Evolutionary conservation across 2,888 invertebrate species (phyloP).

Genomic region (Caenorhabditis afra): DNA sequence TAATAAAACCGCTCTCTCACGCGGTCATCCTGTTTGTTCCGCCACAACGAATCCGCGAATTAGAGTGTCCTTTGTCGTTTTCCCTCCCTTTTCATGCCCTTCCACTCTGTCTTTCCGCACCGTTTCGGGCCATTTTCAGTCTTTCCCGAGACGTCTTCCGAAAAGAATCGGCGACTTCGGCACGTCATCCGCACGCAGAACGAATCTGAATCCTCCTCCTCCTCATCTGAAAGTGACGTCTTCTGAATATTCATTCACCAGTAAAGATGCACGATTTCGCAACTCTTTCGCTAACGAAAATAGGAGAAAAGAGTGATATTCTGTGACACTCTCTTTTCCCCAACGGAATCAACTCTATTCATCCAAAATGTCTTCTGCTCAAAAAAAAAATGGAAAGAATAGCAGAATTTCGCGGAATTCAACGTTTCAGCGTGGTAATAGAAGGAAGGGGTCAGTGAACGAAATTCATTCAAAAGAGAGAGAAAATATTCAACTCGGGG

Average conservation of each 20-base stretch:
- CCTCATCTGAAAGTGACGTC: not conserved
- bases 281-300: too few species aligned
- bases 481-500: too few species aligned
- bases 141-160: not conserved
- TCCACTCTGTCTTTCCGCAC: not conserved
- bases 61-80: constrained; percentile 39
- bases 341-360: too few species aligned
- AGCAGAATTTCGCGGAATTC: constrained; percentile 2
- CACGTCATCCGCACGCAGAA: not conserved
- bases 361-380: too few species aligned
- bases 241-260: not conserved
- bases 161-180: too few species aligned
- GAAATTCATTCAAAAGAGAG: constrained; percentile 18
- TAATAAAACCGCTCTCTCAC: constrained; percentile 17
- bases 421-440: too few species aligned
- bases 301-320: not conserved
- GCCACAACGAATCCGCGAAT: constrained; percentile 52
- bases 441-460: too few species aligned
- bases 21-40: constrained; percentile 38
- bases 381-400: too few species aligned
- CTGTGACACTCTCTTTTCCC: too few species aligned
- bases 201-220: not conserved
- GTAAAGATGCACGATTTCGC: not conserved
- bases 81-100: too few species aligned
- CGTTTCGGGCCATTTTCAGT: not conserved